Base-by-base conservation (phyloP, 2,113 vertebrate genomes). In the Ploceus nigricollis region DNA sequence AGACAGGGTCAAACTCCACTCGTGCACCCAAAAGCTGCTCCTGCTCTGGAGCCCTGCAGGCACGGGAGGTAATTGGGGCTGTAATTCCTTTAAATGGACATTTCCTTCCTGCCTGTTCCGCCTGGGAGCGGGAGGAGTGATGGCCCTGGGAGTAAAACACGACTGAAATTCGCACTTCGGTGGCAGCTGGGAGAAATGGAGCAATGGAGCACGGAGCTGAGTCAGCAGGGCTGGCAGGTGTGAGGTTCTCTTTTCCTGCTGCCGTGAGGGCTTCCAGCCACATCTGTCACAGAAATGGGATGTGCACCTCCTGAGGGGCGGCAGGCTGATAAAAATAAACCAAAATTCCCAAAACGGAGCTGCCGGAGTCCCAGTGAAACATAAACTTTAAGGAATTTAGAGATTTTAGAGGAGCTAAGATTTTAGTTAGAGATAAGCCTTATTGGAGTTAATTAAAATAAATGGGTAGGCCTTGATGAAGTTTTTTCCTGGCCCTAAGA, bases 141-240 rank as follows among this genome's bases (percentile, higher is more conserved):
- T 58, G 56, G 77, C 21, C 44, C 8, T 0, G 6, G 33, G 15
- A 22, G 68, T 17, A 3, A 51, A 18, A 18, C 9, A 3, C 9
- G 15, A 0, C 30, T 72, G 15, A 14, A 35, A 72, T 37, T 2
- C 15, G 68, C 35, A 2, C 16, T 53, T 17, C 18, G 5, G 45
- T 3, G 24, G 44, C 7, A 0, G 5, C 27, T 17, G 1, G 9
- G 33, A 15, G 2, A 60, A 27, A 27, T 3, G 68, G 27, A 11
- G 20, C 37, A 69, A 37, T 7, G 44, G 69, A 63, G 77, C 54
- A 7, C 63, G 2, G n/a, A 88, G 51, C 25, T 82, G 94, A 85
- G 66, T 69, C 92, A 76, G 13, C 21, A 3, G 7, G 61, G 71
- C 39, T 27, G 63, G 7, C 11, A 14, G 3, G 64, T n/a, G 68